Conservation (phyloP, 2,797 vertebrate species). For the Pantherophis alleghaniensis region DNA sequence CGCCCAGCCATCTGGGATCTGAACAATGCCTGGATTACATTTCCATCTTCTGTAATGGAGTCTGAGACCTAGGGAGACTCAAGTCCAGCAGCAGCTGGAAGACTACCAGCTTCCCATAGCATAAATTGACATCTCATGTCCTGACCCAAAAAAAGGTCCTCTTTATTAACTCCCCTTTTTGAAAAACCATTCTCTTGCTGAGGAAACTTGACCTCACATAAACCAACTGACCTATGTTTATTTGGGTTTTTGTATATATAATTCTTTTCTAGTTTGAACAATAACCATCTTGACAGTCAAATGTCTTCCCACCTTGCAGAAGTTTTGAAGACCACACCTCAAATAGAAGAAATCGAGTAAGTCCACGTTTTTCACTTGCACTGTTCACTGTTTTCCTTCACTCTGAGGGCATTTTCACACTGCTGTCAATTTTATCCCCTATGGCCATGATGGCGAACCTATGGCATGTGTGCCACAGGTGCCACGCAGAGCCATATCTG, state of each 20-base stretch:
- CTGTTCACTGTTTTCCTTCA: neutral
- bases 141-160: neutral
- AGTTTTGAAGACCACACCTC: constrained; percentile 64
- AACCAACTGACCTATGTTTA: neutral
- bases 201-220: neutral
- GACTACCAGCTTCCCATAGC: neutral
- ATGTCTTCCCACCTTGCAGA: constrained; percentile 61
- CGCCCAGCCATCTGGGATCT: neutral
- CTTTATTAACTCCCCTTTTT: neutral
- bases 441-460: neutral
- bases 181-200: neutral
- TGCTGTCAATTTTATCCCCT: neutral
- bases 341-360: constrained; percentile 78
- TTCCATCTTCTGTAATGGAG: neutral
- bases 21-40: neutral
- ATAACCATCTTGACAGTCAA: constrained; percentile 39
- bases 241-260: neutral
- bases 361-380: constrained; percentile 43
- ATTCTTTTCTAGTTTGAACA: constrained; percentile 73
- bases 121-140: neutral
- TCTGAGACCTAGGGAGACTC: neutral
- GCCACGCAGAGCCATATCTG: no score
- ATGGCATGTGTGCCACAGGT: no score
- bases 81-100: neutral
- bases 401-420: neutral